Evolutionary conservation across 2,797 vertebrate species (phyloP), one percentile per base, ranked within the genome.

Genomic region (Jordanella pulchra): DNA sequence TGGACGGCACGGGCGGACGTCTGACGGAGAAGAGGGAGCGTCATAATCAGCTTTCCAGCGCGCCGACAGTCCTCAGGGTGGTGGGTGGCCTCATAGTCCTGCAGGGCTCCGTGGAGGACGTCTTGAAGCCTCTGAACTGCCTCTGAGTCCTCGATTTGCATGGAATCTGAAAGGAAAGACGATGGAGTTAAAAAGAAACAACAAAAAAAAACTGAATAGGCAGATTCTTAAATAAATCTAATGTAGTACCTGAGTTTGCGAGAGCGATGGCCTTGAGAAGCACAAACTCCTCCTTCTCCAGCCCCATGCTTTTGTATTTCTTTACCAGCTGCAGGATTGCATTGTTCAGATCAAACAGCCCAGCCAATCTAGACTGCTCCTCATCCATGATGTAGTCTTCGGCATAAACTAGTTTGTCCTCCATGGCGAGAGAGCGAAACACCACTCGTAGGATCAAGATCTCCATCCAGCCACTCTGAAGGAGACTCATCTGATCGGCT

Each of bases 391-490:
- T 91, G 87, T 99, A 99, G 94, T 99, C 97, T 87, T 99, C 97
- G 7, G 98, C 97, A 69, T 98, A 99, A 80, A 98, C 97, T 45
- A 99, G 95, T 92, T 95, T 96, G 85, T 99, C 98, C 87, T 98
- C 97, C 75, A 97, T 92, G 44, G 93, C 93, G 85, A 99, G 95
- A 1, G 98, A 99, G 85, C 97, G 96, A 93, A 97, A 98, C 63
- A 97, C 98, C 80, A 99, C 97, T 4, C 98, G 95, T 0, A 99
- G 95, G 84, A 99, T 96, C 93, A 99, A 90, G 84, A 99, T 98
- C 89, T 99, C 98, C 98, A 99, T 99, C 98, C 98, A 99, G 64
- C 96, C 97, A 17, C 98, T 99, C 92, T 99, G 98, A 85, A 99
- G 95, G 72, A 99, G 95, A 90, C 97, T 98, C 98, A 99, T 99